Evolutionary conservation across 2,113 vertebrate genomes (phyloP).

Genomic region (Otis tarda): DNA sequence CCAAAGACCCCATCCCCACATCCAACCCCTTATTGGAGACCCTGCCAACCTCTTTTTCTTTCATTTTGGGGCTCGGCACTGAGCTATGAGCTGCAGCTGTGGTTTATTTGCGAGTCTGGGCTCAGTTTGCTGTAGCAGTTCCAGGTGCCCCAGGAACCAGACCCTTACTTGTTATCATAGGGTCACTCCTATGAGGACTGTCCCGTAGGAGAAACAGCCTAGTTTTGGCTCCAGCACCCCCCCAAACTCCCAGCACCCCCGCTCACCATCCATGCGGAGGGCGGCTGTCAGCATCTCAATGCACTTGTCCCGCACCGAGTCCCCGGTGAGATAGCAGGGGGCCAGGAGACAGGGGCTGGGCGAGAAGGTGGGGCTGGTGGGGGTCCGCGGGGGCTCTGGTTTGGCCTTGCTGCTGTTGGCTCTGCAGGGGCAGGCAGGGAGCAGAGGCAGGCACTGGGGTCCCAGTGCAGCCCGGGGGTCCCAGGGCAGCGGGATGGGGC

Average conservation of each 20-base stretch:
- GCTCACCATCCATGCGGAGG: slow-evolving; percentile 87
- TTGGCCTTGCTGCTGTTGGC: slow-evolving; percentile 79
- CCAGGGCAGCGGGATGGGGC: accelerated
- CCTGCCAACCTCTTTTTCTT: not conserved
- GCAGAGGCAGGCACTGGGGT: accelerated
- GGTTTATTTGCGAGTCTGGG: not conserved
- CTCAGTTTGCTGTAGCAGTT: not conserved
- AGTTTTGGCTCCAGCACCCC: not conserved
- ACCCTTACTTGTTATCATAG: not conserved
- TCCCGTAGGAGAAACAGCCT: not conserved
- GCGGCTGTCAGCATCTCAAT: slow-evolving; percentile 91
- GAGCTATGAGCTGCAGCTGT: no score
- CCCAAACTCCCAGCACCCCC: no score
- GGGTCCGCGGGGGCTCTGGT: slow-evolving; percentile 77
- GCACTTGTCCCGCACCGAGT: slow-evolving; percentile 92
- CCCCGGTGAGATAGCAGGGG: slow-evolving; percentile 85
- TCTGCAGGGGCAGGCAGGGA: slow-evolving; percentile 30
- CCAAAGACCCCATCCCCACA: not conserved
- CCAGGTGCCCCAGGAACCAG: accelerated
- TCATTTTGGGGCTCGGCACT: not conserved
- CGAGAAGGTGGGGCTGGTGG: slow-evolving; percentile 81
- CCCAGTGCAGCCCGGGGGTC: accelerated
- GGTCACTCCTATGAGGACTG: not conserved
- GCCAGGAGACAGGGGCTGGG: slow-evolving; percentile 68
- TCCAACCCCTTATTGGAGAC: not conserved